Base-by-base conservation (phyloP, 1,140 invertebrate species). In the Ctenoplectra terminalis region DNA sequence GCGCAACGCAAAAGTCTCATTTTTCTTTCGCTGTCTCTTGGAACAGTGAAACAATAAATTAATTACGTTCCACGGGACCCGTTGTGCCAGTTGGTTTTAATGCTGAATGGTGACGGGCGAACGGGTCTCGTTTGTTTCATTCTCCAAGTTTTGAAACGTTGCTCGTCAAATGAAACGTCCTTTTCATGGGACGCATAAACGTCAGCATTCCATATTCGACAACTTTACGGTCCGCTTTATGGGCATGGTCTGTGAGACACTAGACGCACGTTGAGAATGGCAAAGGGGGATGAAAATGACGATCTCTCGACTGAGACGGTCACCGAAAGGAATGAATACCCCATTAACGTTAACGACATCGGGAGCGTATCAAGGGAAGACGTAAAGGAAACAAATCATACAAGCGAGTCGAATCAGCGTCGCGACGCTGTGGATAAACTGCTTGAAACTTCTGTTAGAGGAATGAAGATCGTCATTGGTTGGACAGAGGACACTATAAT, bases 201-300 rank as follows among this genome's bases (percentile, higher is more conserved):
- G 76, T 70, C 75, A 6, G 23, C 56, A 40, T 74, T 67, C 63
- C 56, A 31, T 81, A 81, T 76, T 81, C 61, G 66, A 56, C 48
- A 58, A 60, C 7, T 86, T 86, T 76, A 84, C 64, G 77, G 73
- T 46, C 63, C 17, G 26, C 11, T 78, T 73, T 78, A 82, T 54
- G 48, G 23, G 5, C 37, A 29, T 9, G 29, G 23, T 50, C 29
- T 11, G 40, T 17, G 63, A 48, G 15, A 58, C 29, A 8, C 7
- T 43, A 8, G 46, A 40, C 37, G 20, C 15, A 5, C 48, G 54
- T 34, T 17, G 37, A 29, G n/a, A 43, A 23, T n/a, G 34, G 29
- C 17, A 46, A 70, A 50, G 34, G 20, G 34, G 54, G 43, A 20
- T 48, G 63, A 20, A 40, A 29, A 58, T 9, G 17, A 37, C 43